Evolutionary conservation across 2,888 invertebrate genomes (phyloP).

Genomic region (Himalopsyche tibetana): DNA sequence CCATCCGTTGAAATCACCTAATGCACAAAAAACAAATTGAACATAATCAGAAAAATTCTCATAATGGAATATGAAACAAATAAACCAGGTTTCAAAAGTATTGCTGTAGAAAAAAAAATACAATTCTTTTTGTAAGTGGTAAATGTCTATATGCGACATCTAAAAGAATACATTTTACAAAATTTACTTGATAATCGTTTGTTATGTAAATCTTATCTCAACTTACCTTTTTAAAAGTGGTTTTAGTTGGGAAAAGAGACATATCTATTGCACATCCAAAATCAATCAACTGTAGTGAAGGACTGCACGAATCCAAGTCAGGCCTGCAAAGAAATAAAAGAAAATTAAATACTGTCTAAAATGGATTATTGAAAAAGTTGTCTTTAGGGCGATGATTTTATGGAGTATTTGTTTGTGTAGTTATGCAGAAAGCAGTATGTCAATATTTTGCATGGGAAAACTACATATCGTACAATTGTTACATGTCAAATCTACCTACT

Average conservation of each 20-base stretch:
- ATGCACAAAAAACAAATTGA: background rate
- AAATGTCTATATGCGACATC: background rate
- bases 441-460: background rate
- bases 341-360: background rate
- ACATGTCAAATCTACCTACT: background rate
- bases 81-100: background rate
- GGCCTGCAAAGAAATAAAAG: conserved; percentile 73
- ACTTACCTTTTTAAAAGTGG: conserved; percentile 82
- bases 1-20: conserved; percentile 85
- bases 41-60: background rate
- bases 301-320: conserved; percentile 79
- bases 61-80: background rate
- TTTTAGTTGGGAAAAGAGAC: conserved; percentile 86
- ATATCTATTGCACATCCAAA: conserved; percentile 97
- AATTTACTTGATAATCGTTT: no score
- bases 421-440: background rate
- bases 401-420: background rate
- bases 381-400: background rate
- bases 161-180: no score
- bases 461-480: background rate
- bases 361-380: no score
- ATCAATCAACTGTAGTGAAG: conserved; percentile 91
- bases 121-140: background rate
- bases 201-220: no score
- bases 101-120: background rate